Evolutionary conservation across 2,113 vertebrate species (phyloP).

Genomic region (Triplophysa tibetana): DNA sequence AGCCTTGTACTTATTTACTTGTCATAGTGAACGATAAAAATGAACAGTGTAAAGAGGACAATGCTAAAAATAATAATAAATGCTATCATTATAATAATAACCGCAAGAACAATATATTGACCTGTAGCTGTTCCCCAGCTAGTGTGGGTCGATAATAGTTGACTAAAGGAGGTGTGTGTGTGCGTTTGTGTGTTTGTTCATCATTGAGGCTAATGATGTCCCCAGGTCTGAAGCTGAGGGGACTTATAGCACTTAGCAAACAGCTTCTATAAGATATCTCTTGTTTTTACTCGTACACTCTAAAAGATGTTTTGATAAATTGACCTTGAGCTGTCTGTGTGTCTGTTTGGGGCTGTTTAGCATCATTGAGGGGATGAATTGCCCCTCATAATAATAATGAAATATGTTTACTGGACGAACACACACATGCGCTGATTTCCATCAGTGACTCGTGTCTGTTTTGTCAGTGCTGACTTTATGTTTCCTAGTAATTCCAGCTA

Average conservation of each 20-base stretch:
- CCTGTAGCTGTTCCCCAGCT: constrained; percentile 71
- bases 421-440: too few species aligned
- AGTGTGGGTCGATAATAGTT: constrained; percentile 73
- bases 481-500: not conserved
- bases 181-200: constrained; percentile 75
- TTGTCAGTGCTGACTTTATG: not conserved
- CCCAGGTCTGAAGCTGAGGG: constrained; percentile 58
- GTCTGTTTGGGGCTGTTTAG: not conserved
- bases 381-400: not conserved
- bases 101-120: constrained; percentile 55
- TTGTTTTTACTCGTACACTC: not conserved
- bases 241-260: not conserved
- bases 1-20: constrained; percentile 62
- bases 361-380: not conserved
- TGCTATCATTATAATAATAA: constrained; percentile 23
- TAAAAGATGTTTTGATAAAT: too few species aligned
- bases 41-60: constrained; percentile 32
- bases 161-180: constrained; percentile 71
- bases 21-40: constrained; percentile 46
- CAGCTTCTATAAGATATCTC: constrained; percentile 2
- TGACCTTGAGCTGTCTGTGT: too few species aligned
- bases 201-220: constrained; percentile 78
- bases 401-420: not conserved
- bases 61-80: constrained; percentile 43
- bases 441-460: not conserved